Evolutionary conservation across 2,113 vertebrate species (phyloP).

Genomic region (Mobula birostris): DNA sequence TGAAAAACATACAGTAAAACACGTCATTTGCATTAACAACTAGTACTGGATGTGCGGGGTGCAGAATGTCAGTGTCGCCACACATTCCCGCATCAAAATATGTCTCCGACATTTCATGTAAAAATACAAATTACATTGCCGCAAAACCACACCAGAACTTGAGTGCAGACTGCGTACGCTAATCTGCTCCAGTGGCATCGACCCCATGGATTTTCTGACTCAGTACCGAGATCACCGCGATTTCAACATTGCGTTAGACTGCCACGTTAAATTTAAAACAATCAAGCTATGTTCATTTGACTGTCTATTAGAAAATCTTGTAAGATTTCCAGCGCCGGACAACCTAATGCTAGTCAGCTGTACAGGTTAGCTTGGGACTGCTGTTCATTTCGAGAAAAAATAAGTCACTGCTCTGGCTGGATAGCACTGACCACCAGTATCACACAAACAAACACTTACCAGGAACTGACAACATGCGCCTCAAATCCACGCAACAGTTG

Average conservation of each 20-base stretch:
- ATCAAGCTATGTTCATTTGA: background rate
- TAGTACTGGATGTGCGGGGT: too few relatives aligned
- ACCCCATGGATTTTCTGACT: background rate
- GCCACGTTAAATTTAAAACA: background rate
- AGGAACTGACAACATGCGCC: background rate
- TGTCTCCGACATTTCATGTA: too few relatives aligned
- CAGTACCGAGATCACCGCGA: background rate
- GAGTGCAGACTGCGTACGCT: background rate
- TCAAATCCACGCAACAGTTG: background rate
- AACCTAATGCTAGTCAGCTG: background rate
- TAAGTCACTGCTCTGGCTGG: background rate
- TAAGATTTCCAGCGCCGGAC: background rate
- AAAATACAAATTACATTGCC: background rate
- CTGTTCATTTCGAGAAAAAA: background rate
- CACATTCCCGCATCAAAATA: too few relatives aligned
- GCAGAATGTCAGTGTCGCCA: too few relatives aligned
- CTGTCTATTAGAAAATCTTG: background rate
- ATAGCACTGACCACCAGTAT: background rate
- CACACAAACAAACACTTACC: background rate
- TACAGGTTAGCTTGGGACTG: background rate
- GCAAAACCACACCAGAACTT: background rate
- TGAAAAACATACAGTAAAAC: too few relatives aligned
- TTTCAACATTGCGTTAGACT: background rate
- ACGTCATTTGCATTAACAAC: too few relatives aligned
- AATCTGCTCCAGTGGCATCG: too few relatives aligned